Percentiles rank a stretch among this genome's conserved stretches.
Conservation (phyloP, 2,113 vertebrate genomes). For the Scalopus aquaticus region DNA sequence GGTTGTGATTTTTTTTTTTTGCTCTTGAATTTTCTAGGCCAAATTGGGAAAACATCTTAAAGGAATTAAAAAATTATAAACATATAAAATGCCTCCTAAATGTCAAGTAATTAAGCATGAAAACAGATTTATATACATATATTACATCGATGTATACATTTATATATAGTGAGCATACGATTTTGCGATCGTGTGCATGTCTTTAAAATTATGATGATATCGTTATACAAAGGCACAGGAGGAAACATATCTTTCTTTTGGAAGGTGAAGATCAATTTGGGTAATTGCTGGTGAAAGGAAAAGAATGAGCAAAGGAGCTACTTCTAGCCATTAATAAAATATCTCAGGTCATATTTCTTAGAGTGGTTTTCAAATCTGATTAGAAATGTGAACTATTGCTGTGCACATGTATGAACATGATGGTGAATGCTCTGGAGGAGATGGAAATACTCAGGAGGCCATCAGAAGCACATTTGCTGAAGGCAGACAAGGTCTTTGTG, state of each 20-base stretch:
- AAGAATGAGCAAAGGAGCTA: neutral
- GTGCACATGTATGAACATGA: neutral
- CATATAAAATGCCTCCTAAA: neutral
- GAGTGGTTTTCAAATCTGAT: neutral
- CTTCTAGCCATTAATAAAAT: neutral
- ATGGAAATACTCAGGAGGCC: accelerated
- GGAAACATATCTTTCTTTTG: neutral
- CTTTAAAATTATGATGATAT: neutral
- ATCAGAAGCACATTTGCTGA: neutral
- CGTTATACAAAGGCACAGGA: neutral
- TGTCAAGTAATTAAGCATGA: neutral
- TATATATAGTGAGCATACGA: neutral
- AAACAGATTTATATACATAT: neutral
- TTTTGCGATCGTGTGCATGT: neutral
- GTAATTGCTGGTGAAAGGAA: neutral
- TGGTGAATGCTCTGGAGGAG: neutral
- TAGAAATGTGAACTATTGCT: neutral
- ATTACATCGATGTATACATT: neutral
- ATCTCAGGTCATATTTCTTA: neutral
- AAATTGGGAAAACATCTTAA: neutral
- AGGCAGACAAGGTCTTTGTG: neutral
- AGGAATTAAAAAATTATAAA: neutral
- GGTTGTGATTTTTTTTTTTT: neutral
- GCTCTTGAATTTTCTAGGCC: neutral
- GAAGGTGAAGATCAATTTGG: neutral